Percentiles rank a stretch among this genome's conserved stretches.
Evolutionary conservation across 1,140 invertebrate species (phyloP).

Genomic region (Acyrthosiphon pisum): DNA sequence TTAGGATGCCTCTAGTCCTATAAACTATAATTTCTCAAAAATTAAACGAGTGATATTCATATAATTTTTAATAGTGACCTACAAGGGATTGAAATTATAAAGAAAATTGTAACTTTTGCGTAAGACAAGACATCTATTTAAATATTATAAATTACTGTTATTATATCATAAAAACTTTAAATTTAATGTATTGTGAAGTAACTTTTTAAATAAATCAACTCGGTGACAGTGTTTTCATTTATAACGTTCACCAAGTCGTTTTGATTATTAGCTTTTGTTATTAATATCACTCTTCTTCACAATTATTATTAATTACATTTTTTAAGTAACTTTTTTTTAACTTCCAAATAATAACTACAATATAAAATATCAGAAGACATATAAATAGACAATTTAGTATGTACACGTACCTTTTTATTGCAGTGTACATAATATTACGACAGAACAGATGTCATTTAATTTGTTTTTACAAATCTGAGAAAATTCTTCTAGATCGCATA

Average conservation of each 20-base stretch:
- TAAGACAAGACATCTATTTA: neutral
- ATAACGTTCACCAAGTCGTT: neutral
- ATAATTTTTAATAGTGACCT: neutral
- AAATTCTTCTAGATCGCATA: no score
- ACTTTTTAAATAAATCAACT: conserved; percentile 46
- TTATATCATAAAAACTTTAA: conserved; percentile 12
- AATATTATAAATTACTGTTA: conserved; percentile 40
- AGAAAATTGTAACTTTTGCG: neutral
- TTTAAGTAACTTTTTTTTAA: neutral
- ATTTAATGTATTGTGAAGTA: neutral
- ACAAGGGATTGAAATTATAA: neutral
- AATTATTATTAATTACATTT: conserved; percentile 40
- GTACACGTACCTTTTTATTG: neutral
- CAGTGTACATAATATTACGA: neutral
- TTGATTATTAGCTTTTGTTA: conserved; percentile 35
- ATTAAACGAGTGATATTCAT: neutral
- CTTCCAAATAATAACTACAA: neutral
- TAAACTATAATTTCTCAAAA: neutral
- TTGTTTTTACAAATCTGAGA: no score
- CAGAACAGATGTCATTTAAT: no score
- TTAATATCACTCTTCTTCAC: neutral
- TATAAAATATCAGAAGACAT: neutral
- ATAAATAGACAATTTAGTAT: neutral
- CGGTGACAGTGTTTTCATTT: conserved; percentile 20
- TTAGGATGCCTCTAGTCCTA: neutral